These are phyloP conservation scores for Thymelicus acteon DNA, from an alignment of 2,888 invertebrate species.

Conservation along the genomic window DNA sequence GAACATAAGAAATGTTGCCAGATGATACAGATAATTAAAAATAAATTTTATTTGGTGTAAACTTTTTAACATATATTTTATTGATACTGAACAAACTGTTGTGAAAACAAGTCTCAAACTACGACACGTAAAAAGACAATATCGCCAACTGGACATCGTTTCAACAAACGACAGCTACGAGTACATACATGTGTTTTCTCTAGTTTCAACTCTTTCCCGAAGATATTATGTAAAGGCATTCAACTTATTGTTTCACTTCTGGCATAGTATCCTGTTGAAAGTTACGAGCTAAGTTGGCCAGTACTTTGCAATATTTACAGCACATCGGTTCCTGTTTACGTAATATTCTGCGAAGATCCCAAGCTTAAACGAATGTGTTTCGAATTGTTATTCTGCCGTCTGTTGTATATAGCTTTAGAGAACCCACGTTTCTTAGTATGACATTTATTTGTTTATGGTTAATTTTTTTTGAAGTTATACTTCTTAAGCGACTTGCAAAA, in stretches of 20 bases:
- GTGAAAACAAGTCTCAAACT: not conserved
- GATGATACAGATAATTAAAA: no score
- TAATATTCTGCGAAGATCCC: slow-evolving; percentile 26
- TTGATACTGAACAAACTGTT: not conserved
- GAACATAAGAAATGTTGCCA: no score
- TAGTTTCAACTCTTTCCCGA: slow-evolving; percentile 11
- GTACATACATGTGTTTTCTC: slow-evolving; percentile 20
- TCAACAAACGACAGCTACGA: not conserved
- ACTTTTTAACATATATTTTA: no score
- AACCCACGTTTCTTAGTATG: not conserved
- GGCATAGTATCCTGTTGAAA: slow-evolving; percentile 19
- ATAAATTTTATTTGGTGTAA: no score
- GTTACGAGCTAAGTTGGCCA: slow-evolving; percentile 28
- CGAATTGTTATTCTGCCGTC: not conserved
- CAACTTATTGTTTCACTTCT: slow-evolving; percentile 33
- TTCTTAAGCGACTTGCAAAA: no score
- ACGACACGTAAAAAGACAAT: not conserved
- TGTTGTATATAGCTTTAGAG: not conserved
- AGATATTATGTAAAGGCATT: slow-evolving; percentile 34
- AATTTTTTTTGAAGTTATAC: not conserved
- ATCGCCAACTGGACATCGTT: not conserved
- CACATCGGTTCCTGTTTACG: slow-evolving; percentile 24
- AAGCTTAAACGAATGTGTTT: slow-evolving; percentile 9
- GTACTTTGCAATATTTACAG: slow-evolving; percentile 33
- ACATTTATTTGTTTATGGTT: not conserved